Base-by-base conservation (phyloP, 2,113 vertebrate species). In the Microtus ochrogaster region DNA sequence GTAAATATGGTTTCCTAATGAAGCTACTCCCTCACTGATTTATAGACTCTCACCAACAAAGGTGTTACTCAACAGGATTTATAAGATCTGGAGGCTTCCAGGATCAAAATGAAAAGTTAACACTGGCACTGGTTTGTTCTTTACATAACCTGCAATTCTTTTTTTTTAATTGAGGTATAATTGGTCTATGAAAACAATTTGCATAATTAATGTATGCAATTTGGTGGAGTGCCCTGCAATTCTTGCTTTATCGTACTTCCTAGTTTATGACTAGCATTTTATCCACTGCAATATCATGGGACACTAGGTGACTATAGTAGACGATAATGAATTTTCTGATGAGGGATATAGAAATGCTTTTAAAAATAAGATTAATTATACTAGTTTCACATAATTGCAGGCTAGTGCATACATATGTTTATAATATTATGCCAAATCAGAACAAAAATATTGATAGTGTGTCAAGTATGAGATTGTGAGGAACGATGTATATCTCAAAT, bases 311-410 rank as follows among this genome's bases (percentile, higher is more conserved):
- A 65, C 41, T 74, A 11, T 73, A 52, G 49, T 73, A 82, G 39
- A 93, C 21, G 11, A 83, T 61, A 68, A 63, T 86, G 52, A 39
- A 83, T 95, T 84, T 96, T 26, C 21, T 39, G 36, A 65, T 26
- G 13, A 36, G 3, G 22, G 12, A 70, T 68, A 55, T 49, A 76
- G 83, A 78, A 87, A 82, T 82, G 30, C 39, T 83, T 91, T 89
- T 86, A 30, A 85, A 85, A 77, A 66, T 92, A 44, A 82, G 41
- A 82, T 95, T 28, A 55, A 94, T 76, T 94, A 63, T 49, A 96
- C 0, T 65, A 9, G 9, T 52, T 94, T 82, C 13, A 58, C 58
- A 21, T 41, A 44, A 0, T 61, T 44, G 19, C 61, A 73, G 85
- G 28, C 58, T 14, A 74, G 17, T 39, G 19, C 7, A 70, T 17